A percentile compares a stretch with the other conserved stretches of the same genome.
Evolutionary conservation across 2,113 vertebrate species (phyloP).

Genomic region (Indri indri): DNA sequence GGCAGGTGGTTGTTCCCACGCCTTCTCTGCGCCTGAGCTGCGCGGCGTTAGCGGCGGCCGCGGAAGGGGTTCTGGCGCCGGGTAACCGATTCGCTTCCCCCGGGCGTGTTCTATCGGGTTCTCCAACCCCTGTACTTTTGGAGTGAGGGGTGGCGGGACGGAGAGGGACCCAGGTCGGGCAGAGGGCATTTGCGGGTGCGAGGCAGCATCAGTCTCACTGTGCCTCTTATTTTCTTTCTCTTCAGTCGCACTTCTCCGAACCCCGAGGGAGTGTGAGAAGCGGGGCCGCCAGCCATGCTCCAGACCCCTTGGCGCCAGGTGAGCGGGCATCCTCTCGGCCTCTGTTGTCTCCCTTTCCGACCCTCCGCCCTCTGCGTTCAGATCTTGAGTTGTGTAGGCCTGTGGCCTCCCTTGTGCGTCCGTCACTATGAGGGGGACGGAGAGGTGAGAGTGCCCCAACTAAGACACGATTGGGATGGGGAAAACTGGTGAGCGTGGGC

Average conservation of each 20-base stretch:
- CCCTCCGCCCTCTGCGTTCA: not conserved
- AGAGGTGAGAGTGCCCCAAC: not conserved
- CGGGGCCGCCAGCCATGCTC: not conserved
- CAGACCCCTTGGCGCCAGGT: not conserved
- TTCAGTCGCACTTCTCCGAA: not conserved
- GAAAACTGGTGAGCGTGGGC: not conserved
- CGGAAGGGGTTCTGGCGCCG: fast-evolving
- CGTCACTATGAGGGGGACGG: not conserved
- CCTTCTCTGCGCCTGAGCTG: fast-evolving
- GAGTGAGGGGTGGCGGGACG: not conserved
- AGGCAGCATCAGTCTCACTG: no score
- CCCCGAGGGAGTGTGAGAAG: not conserved
- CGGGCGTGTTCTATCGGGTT: not conserved
- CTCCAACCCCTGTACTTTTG: not conserved
- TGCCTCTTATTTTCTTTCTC: not conserved
- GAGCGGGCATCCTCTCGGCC: not conserved
- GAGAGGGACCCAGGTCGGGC: no score
- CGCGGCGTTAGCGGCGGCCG: fast-evolving
- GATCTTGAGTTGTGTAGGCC: not conserved
- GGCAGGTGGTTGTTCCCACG: fast-evolving
- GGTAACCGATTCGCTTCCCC: no score
- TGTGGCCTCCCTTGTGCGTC: not conserved
- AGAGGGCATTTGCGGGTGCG: not conserved
- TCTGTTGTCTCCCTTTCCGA: no score
- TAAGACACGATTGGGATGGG: not conserved